phyloP scores from a whole-genome alignment of 2,888 invertebrate genomes.

The Papilio gigon region DNA sequence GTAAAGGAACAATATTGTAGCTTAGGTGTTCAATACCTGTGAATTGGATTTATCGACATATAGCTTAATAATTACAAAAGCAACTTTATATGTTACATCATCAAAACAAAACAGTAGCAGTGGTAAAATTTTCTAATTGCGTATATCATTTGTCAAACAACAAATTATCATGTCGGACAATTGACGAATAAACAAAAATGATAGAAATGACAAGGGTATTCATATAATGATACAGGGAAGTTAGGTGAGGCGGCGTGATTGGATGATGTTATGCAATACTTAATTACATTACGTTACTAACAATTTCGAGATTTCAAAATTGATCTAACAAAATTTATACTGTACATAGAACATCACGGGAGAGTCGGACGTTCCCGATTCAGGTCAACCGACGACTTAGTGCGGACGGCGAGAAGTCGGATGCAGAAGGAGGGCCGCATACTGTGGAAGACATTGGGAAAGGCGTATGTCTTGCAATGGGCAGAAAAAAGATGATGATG shows the following conservation, averaged over 20 bases:
- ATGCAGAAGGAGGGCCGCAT: too few species aligned
- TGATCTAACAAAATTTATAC: conserved; percentile 48
- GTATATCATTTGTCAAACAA: conserved; percentile 61
- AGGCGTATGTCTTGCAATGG: too few species aligned
- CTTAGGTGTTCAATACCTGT: too few species aligned
- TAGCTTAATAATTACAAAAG: conserved; percentile 22
- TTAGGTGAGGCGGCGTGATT: conserved; percentile 62
- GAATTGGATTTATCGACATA: not conserved
- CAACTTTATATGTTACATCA: conserved; percentile 12
- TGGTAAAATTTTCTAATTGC: conserved; percentile 42
- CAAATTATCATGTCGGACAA: conserved; percentile 59
- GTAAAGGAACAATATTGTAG: too few species aligned
- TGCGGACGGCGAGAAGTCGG: too few species aligned
- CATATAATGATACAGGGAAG: conserved; percentile 54
- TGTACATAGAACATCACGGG: not conserved
- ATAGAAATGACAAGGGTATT: conserved; percentile 59
- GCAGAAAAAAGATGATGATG: too few species aligned
- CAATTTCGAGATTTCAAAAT: conserved; percentile 55
- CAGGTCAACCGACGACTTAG: too few species aligned
- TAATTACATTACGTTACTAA: conserved; percentile 55
- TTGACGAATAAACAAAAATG: conserved; percentile 56
- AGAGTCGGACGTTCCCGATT: too few species aligned
- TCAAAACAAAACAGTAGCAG: conserved; percentile 39
- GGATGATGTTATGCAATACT: conserved; percentile 62
- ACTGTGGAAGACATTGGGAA: too few species aligned